Conservation (phyloP, 2,113 vertebrate species). For the Piaya cayana region DNA sequence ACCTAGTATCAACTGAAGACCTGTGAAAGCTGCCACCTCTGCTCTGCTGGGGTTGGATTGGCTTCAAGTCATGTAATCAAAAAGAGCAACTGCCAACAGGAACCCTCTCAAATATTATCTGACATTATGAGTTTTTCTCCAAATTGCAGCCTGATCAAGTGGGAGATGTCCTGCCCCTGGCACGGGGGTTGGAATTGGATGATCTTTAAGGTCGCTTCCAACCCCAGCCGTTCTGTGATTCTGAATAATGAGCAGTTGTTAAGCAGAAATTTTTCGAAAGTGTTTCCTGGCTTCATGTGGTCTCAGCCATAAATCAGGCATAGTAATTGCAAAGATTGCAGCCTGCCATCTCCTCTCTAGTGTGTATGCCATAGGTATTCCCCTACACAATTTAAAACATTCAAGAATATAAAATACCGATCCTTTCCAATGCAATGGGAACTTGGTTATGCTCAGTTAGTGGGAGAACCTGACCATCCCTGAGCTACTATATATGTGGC, state of each 20-base stretch:
- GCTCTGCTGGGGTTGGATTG: background rate
- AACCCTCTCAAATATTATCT: background rate
- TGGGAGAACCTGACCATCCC: background rate
- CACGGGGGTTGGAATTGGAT: too few relatives aligned
- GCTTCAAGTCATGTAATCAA: background rate
- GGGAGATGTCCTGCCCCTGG: too few relatives aligned
- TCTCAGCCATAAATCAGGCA: background rate
- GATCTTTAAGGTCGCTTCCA: too few relatives aligned
- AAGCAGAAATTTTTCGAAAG: background rate
- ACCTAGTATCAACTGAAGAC: background rate
- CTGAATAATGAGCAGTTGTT: background rate
- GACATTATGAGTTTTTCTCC: background rate
- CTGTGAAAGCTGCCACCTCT: background rate
- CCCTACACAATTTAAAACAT: background rate
- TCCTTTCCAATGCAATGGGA: background rate
- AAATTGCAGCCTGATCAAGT: background rate
- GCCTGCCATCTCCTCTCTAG: background rate
- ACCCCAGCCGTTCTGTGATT: too few relatives aligned
- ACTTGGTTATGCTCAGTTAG: background rate
- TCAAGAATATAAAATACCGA: background rate
- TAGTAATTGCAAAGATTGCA: background rate
- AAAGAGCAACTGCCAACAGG: background rate
- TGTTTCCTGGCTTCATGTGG: background rate
- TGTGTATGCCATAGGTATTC: background rate
- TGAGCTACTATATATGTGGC: background rate